Evolutionary conservation across 2,888 invertebrate species (phyloP), one percentile per base, ranked within the genome.

Genomic region (Brachycybe producta): DNA sequence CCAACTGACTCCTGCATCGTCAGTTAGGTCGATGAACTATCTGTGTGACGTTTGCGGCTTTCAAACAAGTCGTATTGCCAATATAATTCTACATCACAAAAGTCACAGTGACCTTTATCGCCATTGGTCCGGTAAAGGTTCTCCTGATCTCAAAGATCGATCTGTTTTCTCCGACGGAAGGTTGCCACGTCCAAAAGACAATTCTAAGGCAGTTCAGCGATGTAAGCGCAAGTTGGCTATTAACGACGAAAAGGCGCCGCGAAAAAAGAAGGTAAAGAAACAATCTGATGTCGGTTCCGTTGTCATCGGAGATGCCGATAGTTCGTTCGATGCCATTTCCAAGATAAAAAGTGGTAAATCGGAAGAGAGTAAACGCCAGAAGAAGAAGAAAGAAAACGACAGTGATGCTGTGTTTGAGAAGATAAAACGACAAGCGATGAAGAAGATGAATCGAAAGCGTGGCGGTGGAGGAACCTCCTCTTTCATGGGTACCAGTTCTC

Each of bases 41-140:
- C 8, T 15, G 24, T 47, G 47, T 38, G 47, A 47, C 5, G 15
- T 47, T n/a, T 47, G 47, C 26, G 21, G 38, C 23, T 47, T 47
- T 27, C 47, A 47, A 24, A 47, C 47, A 15, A 26, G 27, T 27
- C 36, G 47, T 11, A n/a, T 47, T n/a, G 47, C 38, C 26, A 47
- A 47, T 19, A 47, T 47, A 15, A 47, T 47, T 11, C 38, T 47
- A 27, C 47, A 47, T 39, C 38, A 39, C n/a, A 36, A 39, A 36
- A 47, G 47, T 27, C 47, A 47, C 38, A 47, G 47, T 26, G 47
- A 47, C n/a, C 23, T 15, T 13, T n/a, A 38, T 13, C 23, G 27
- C 15, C 47, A 38, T 3, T 38, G 21, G 36, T 17, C 13, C 21
- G 15, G n/a, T 17, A 21, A 32, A 17, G n/a, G n/a, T n/a, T 35